These are phyloP conservation scores for Hydractinia symbiolongicarpus DNA, from an alignment of 30 jellyfish, hydroid and myxozoan species.

Conservation along the genomic window DNA sequence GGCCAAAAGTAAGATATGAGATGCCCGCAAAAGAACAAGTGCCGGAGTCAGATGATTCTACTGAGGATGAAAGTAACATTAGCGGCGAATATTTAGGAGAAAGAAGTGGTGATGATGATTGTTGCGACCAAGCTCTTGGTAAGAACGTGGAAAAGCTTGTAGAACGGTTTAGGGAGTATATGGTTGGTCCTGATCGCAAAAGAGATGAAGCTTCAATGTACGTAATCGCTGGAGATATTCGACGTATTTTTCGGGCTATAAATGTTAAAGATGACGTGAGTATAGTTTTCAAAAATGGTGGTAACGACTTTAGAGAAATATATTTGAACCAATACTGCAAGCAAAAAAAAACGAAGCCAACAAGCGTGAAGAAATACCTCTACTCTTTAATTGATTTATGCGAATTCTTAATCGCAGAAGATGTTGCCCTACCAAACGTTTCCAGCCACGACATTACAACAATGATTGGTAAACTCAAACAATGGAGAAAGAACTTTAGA, in stretches of 20 bases:
- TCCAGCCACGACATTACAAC: background rate
- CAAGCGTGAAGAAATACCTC: conserved; percentile 17
- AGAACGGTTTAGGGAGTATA: background rate
- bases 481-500: conserved; percentile 10
- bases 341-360: background rate
- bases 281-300: background rate
- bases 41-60: too few relatives aligned
- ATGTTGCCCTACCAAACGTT: background rate
- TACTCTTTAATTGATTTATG: conserved; percentile 2
- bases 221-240: conserved; percentile 10
- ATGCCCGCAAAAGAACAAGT: too few relatives aligned
- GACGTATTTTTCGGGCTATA: background rate
- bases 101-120: too few relatives aligned
- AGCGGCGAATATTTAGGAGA: too few relatives aligned
- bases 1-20: too few relatives aligned
- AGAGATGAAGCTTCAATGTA: background rate
- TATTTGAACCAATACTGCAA: background rate
- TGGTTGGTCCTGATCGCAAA: conserved; percentile 5
- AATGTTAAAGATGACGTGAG: conserved; percentile 4
- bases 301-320: background rate
- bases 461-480: background rate
- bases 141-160: background rate
- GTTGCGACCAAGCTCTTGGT: background rate
- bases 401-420: background rate
- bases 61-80: too few relatives aligned